Percentiles rank a stretch among this genome's conserved stretches.
Conservation (phyloP, 1,140 invertebrate species). For the Penaeus vannamei region DNA sequence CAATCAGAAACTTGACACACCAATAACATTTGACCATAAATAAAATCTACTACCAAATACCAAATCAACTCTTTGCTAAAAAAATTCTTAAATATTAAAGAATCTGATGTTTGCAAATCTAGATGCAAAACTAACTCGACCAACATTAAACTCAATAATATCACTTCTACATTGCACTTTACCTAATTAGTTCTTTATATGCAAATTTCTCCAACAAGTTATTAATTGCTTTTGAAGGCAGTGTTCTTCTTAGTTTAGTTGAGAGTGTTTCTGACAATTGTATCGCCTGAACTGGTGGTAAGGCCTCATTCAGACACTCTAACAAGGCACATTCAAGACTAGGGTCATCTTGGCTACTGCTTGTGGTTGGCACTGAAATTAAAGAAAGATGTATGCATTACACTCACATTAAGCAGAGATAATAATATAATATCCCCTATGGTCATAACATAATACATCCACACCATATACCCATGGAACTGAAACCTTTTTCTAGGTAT, state of each 20-base stretch:
- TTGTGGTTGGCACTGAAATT: slow-evolving; percentile 42
- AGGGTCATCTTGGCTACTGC: slow-evolving; percentile 31
- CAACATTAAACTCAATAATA: background rate
- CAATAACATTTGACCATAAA: too few species aligned
- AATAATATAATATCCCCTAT: too few species aligned
- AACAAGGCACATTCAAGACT: slow-evolving; percentile 60
- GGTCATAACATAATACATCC: too few species aligned
- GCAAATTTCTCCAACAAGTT: slow-evolving; percentile 60
- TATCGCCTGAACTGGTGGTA: slow-evolving; percentile 54
- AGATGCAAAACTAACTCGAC: background rate
- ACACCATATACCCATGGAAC: too few species aligned
- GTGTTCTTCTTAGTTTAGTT: slow-evolving; percentile 42
- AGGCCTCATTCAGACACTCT: slow-evolving; percentile 54
- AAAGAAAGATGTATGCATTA: background rate
- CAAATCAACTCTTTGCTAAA: too few species aligned
- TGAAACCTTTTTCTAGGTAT: too few species aligned
- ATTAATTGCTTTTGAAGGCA: slow-evolving; percentile 46
- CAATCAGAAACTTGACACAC: too few species aligned
- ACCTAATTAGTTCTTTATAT: slow-evolving; percentile 61
- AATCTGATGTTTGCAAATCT: too few species aligned
- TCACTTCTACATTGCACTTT: background rate
- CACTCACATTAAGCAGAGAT: too few species aligned
- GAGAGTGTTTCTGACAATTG: slow-evolving; percentile 49
- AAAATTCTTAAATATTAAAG: too few species aligned
- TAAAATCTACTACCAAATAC: too few species aligned